Evolutionary conservation across 1,140 invertebrate species (phyloP).

Genomic region (Ylistrum balloti): DNA sequence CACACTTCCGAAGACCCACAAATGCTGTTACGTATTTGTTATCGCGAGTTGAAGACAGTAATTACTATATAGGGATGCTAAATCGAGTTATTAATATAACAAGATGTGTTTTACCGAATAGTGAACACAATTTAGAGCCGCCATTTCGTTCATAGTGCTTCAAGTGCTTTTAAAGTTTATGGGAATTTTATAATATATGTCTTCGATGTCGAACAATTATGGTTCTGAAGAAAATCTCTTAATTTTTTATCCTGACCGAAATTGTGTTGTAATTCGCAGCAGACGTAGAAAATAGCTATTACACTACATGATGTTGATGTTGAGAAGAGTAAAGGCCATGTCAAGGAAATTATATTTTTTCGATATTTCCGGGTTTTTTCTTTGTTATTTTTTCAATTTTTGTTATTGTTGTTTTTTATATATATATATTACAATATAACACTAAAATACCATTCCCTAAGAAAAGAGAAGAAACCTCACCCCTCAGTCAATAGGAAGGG

Average conservation of each 20-base stretch:
- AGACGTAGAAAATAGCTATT: no score
- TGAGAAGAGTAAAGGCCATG: no score
- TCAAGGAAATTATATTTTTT: no score
- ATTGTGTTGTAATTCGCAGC: not conserved
- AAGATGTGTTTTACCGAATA: not conserved
- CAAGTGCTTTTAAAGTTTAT: not conserved
- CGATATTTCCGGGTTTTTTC: no score
- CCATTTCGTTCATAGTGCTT: not conserved
- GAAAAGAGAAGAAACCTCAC: no score
- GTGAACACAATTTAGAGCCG: not conserved
- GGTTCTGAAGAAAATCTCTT: not conserved
- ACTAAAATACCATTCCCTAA: no score
- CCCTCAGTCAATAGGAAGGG: no score
- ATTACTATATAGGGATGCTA: not conserved
- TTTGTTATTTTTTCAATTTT: no score
- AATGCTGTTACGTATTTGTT: not conserved
- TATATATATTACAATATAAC: no score
- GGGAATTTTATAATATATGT: not conserved
- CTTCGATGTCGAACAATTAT: not conserved
- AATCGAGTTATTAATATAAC: not conserved
- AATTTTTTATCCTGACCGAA: not conserved
- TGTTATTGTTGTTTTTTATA: no score
- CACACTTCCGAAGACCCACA: not conserved
- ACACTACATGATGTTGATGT: no score
- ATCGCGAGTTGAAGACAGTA: not conserved